Evolutionary conservation across 2,888 invertebrate genomes (phyloP).

Genomic region (Morinoia aosen): DNA sequence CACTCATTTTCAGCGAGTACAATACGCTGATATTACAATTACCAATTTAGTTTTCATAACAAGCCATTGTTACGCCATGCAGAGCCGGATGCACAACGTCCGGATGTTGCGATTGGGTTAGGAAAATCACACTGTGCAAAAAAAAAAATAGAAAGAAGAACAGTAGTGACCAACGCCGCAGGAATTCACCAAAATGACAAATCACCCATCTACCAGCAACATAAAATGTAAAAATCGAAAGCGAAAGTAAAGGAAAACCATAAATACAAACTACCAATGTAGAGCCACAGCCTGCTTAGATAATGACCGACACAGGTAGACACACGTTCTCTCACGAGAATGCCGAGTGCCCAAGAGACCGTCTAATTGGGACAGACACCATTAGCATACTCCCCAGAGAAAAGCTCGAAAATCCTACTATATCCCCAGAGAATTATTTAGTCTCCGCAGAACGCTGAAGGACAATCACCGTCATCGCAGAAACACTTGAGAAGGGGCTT

Average conservation of each 20-base stretch:
- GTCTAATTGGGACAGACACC: no score
- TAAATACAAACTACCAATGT: background rate
- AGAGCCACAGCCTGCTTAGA: background rate
- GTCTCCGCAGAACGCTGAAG: background rate
- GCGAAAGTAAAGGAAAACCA: background rate
- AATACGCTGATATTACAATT: background rate
- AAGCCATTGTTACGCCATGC: background rate
- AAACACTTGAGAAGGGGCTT: background rate
- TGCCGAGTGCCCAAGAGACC: no score
- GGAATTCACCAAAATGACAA: background rate
- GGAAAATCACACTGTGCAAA: background rate
- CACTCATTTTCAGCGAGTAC: no score
- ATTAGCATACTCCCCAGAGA: background rate
- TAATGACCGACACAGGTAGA: background rate
- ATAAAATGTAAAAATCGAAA: background rate
- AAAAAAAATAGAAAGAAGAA: background rate
- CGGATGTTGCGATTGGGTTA: background rate
- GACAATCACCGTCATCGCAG: background rate
- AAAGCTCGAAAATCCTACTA: no score
- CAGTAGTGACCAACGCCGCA: background rate
- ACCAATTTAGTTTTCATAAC: background rate
- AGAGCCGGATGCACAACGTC: background rate
- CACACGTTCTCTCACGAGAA: no score
- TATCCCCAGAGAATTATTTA: background rate
- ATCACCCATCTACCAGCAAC: background rate